Evolutionary conservation across 2,113 vertebrate species (phyloP).

Genomic region (Nothocercus nigrocapillus): DNA sequence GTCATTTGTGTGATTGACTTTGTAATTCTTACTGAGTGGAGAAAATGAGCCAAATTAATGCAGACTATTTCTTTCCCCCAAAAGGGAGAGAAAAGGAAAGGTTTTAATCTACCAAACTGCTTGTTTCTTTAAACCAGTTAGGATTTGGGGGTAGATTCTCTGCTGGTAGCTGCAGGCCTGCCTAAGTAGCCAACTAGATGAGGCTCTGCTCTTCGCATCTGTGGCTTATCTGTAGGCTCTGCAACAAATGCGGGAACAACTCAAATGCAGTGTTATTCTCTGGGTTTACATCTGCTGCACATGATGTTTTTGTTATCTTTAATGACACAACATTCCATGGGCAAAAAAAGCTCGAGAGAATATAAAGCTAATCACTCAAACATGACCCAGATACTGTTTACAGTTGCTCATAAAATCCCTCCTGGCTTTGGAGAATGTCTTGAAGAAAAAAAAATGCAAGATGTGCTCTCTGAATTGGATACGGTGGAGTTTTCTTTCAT

Average conservation of each 20-base stretch:
- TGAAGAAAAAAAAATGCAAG: background rate
- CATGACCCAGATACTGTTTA: background rate
- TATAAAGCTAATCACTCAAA: background rate
- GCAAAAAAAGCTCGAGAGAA: background rate
- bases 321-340: background rate
- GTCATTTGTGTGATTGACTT: background rate
- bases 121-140: background rate
- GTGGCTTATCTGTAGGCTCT: background rate
- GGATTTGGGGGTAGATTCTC: background rate
- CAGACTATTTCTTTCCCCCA: background rate
- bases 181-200: fast-evolving
- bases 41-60: background rate
- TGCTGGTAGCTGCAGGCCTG: background rate
- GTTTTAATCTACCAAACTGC: background rate
- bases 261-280: background rate
- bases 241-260: background rate
- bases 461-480: background rate
- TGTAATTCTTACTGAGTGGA: background rate
- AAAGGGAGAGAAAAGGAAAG: background rate
- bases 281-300: background rate
- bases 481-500: background rate
- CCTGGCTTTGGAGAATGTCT: background rate
- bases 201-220: background rate
- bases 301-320: background rate
- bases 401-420: background rate